These are phyloP conservation scores for Eumerus sabulonum DNA, from an alignment of 2,888 invertebrate genomes.

Conservation along the genomic window DNA sequence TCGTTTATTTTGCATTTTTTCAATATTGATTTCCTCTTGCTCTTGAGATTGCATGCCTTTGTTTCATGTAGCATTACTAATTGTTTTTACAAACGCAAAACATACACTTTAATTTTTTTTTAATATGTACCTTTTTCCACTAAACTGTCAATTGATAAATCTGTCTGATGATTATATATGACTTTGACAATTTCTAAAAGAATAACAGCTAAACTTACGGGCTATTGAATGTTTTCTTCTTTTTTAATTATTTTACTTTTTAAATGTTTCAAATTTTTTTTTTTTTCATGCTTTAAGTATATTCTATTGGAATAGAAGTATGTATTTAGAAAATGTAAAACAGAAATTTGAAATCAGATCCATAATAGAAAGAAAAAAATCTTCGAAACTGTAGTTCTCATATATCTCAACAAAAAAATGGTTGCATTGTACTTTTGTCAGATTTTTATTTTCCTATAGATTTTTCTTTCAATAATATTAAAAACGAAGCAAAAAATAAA, in stretches of 20 bases:
- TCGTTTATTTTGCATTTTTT: constrained; percentile 61
- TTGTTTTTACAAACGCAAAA: constrained; percentile 62
- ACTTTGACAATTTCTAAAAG: constrained; percentile 67
- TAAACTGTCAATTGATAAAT: constrained; percentile 1
- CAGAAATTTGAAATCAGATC: constrained; percentile 11
- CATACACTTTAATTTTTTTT: constrained; percentile 36
- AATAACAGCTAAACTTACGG: constrained; percentile 71
- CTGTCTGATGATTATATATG: constrained; percentile 41
- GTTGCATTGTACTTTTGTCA: constrained; percentile 65
- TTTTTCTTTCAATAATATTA: constrained; percentile 9
- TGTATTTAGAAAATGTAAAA: constrained; percentile 35
- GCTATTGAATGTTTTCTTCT: constrained; percentile 68
- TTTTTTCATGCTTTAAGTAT: constrained; percentile 40
- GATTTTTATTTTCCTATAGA: constrained; percentile 40
- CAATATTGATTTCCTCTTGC: constrained; percentile 16
- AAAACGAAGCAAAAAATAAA: constrained; percentile 42
- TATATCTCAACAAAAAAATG: constrained; percentile 55
- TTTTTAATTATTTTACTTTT: constrained; percentile 41
- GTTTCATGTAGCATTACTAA: constrained; percentile 31
- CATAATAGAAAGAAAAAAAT: constrained; percentile 22
- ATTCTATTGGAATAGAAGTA: constrained; percentile 47
- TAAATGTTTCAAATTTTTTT: constrained; percentile 32
- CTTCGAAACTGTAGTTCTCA: constrained; percentile 24
- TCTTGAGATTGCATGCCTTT: background rate
- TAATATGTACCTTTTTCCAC: constrained; percentile 26